Evolutionary conservation across 2,113 vertebrate species (phyloP).

Genomic region (Psittacus erithacus): DNA sequence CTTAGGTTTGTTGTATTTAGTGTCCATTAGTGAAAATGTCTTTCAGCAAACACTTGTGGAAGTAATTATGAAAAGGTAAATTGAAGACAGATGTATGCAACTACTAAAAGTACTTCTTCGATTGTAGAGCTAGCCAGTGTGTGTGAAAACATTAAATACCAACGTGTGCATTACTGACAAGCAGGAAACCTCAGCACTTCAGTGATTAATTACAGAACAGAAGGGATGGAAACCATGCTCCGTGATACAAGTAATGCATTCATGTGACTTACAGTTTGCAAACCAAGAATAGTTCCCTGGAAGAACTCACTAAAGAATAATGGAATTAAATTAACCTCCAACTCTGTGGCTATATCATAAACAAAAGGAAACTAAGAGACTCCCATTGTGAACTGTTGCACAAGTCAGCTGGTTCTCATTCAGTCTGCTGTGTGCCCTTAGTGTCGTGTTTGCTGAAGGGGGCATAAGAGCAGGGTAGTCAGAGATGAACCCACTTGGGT

Average conservation of each 20-base stretch:
- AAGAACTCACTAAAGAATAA: neutral
- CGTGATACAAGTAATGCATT: neutral
- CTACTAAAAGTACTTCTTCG: neutral
- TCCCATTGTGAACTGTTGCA: neutral
- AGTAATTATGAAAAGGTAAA: neutral
- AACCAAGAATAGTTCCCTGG: neutral
- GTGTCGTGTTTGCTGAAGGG: neutral
- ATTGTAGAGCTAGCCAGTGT: neutral
- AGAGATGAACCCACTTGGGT: neutral
- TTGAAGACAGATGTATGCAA: neutral
- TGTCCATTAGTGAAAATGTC: neutral
- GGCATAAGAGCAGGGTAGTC: neutral
- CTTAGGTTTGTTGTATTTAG: neutral
- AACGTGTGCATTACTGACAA: neutral
- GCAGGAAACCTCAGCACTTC: neutral
- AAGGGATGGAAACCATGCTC: neutral
- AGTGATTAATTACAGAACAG: neutral
- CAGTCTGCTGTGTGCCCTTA: neutral
- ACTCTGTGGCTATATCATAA: neutral
- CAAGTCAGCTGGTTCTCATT: neutral
- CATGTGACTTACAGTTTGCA: neutral
- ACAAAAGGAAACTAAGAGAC: neutral
- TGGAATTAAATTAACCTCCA: neutral
- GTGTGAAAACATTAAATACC: neutral
- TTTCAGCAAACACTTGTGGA: neutral